Evolutionary conservation across 2,797 vertebrate genomes (phyloP).

Genomic region (Gallinago nigripennis): DNA sequence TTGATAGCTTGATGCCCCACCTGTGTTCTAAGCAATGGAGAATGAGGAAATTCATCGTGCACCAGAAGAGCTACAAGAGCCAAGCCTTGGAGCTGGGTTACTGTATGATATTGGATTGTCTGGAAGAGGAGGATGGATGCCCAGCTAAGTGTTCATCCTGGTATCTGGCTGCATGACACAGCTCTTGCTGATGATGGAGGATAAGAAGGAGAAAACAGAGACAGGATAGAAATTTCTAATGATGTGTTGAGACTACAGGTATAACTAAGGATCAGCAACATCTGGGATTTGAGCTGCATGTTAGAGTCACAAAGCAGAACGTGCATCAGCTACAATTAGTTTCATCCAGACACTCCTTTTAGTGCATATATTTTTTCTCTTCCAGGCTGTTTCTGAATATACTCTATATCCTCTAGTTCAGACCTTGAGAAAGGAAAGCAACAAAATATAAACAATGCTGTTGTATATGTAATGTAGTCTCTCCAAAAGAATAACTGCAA

Average conservation of each 20-base stretch:
- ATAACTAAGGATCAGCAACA: neutral
- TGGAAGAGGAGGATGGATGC: neutral
- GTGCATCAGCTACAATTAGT: neutral
- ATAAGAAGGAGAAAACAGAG: neutral
- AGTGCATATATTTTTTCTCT: neutral
- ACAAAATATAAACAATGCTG: neutral
- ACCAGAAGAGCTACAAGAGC: neutral
- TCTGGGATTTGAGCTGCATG: neutral
- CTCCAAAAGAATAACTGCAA: neutral
- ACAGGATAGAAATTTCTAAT: neutral
- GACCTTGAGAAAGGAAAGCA: neutral
- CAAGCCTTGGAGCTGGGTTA: neutral
- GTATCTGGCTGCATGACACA: rapidly evolving
- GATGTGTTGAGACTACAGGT: neutral
- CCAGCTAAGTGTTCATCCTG: neutral
- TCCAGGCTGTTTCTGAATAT: neutral
- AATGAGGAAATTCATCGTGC: neutral
- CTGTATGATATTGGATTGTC: neutral
- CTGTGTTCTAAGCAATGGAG: neutral
- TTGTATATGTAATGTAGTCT: rapidly evolving
- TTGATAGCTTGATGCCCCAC: neutral
- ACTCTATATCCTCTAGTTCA: neutral
- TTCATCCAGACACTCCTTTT: neutral
- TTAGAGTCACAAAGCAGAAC: neutral
- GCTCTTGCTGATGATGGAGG: neutral